These are phyloP conservation scores for Ictalurus punctatus DNA, from an alignment of 2,113 vertebrate genomes.

Conservation along the genomic window DNA sequence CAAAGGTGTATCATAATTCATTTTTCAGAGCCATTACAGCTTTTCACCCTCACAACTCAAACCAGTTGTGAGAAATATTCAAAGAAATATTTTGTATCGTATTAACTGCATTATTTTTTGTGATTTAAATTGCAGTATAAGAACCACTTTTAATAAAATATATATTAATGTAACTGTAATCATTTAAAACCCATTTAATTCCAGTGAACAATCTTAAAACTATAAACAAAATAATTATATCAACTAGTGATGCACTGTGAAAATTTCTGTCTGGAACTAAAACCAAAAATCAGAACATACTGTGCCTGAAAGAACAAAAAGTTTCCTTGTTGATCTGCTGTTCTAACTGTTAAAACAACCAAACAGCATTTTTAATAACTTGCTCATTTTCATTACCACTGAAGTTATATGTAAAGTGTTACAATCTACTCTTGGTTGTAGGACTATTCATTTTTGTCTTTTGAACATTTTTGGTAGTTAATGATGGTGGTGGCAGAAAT, in stretches of 20 bases:
- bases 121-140: not conserved
- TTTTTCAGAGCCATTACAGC: not conserved
- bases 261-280: not conserved
- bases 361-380: not conserved
- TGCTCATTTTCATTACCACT: not conserved
- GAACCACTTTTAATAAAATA: not conserved
- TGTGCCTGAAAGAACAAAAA: too few species aligned
- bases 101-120: not conserved
- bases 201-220: not conserved
- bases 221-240: not conserved
- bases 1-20: not conserved
- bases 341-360: not conserved
- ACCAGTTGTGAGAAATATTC: not conserved
- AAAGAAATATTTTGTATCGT: not conserved
- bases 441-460: not conserved
- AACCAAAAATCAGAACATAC: not conserved
- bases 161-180: not conserved
- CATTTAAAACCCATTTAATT: not conserved
- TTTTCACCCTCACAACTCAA: not conserved
- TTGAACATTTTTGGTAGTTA: not conserved
- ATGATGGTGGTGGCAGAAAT: not conserved
- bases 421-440: not conserved
- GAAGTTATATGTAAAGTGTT: not conserved
- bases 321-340: not conserved
- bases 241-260: not conserved